Base-by-base conservation (phyloP, 2,888 invertebrate genomes). In the Erebia ligea region DNA sequence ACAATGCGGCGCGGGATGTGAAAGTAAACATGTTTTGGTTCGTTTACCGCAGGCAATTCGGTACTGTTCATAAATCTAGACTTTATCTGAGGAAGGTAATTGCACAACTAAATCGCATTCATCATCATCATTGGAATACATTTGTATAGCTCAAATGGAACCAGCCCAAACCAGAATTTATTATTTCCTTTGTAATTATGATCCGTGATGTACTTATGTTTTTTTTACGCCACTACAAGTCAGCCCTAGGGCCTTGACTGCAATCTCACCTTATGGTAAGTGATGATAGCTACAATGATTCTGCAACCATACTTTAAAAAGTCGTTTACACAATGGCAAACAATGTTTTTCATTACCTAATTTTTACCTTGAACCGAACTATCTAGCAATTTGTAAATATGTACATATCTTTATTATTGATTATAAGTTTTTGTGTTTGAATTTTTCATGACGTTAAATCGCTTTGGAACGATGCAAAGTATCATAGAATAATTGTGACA, bases 1-100 rank as follows among this genome's bases (percentile, higher is more conserved):
- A 68, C 70, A 68, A 68, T 73, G 72, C 61, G 68, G 56, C 48
- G 40, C 48, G 40, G 69, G 67, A 70, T 68, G 73, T 73, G 73
- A 73, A 73, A 71, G 73, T 68, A 63, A 73, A 71, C 73, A 71
- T 52, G 73, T 71, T 71, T 68, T 63, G 71, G 68, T 69, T 66
- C 56, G 68, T 58, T 73, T 71, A 69, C 65, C 50, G 64, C 70
- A 42, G 58, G 56, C 70, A 52, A 45, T 71, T 62, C 61, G 45
- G 17, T 62, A 62, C 48, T 68, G 66, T 73, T 58, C 59, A 34
- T 10, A 66, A 66, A 56, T 8, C 56, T n/a, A n/a, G 19, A 45
- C 45, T 66, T 52, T 13, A 54, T 54, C 40, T 17, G 9, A 58
- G 9, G 8, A 45, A 11, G 42, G 42, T 17, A 19, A 42, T 42